Evolutionary conservation across 2,888 invertebrate species (phyloP), one percentile per base, ranked within the genome.

Genomic region (Drosophila flavopinicola): DNA sequence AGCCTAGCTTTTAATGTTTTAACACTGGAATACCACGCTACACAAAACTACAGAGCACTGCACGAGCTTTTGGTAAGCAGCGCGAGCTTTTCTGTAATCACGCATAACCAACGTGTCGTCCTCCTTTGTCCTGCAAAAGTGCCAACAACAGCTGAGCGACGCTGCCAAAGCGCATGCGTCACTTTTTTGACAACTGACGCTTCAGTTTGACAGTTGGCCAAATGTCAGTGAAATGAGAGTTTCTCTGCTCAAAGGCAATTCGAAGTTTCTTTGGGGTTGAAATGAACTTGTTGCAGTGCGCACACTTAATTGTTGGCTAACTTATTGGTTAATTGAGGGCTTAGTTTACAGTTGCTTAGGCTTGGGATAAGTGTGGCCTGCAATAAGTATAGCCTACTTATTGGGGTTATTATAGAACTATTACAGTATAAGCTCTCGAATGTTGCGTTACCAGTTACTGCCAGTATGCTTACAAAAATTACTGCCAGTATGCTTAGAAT

Each of bases 1-100:
- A 74, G 73, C 59, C 74, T 68, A 87, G 87, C 86, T 85, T 88
- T 88, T 63, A 68, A 76, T 80, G 78, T 76, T 76, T 84, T 66
- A 72, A 80, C 68, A 78, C 87, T 86, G 83, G 79, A 78, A 82
- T 48, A 56, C 23, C 29, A 66, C 37, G 53, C 60, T 45, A 58
- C 49, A 11, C 38, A 37, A 33, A 51, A 57, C 53, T 54, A 52
- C 44, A 47, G 57, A 65, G 38, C 47, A 30, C 37, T 37, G 41
- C 11, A 10, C 11, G 45, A 60, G 67, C 52, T 51, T 53, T 42
- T 51, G 25, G 15, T 15, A 52, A 66, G 45, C 66, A 27, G 10
- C n/a, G 47, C 32, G 48, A 73, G 74, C 74, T 75, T 68, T 68
- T 10, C 42, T n/a, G 17, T 45, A 27, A 53, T 37, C 13, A 42